Conservation (phyloP, 1,140 invertebrate genomes). For the Thaumatotibia leucotreta region DNA sequence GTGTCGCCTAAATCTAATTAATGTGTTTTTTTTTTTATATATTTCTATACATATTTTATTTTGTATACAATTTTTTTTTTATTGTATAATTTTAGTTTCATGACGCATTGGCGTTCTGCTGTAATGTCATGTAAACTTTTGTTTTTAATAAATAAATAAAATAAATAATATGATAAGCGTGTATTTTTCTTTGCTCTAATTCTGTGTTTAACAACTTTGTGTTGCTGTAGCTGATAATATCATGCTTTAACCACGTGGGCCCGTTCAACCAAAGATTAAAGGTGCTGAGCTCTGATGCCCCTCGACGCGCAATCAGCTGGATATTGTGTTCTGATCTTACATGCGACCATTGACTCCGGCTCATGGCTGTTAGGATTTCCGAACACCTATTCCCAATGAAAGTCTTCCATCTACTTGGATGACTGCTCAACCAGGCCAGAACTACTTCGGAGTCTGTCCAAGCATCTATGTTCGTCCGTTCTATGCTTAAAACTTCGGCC, state of each 20-base stretch:
- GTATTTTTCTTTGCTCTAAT: too few relatives aligned
- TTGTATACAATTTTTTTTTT: too few relatives aligned
- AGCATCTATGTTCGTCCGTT: background rate
- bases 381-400: conserved; percentile 29
- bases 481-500: background rate
- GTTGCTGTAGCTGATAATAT: too few relatives aligned
- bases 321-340: background rate
- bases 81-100: too few relatives aligned
- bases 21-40: too few relatives aligned
- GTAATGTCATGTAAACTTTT: too few relatives aligned
- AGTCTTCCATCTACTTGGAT: conserved; percentile 18
- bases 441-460: conserved; percentile 31
- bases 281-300: conserved; percentile 19
- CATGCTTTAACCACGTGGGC: conserved; percentile 29
- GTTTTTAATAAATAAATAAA: too few relatives aligned
- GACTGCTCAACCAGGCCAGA: conserved; percentile 25
- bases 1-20: too few relatives aligned
- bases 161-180: too few relatives aligned
- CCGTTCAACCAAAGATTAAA: conserved; percentile 38
- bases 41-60: too few relatives aligned
- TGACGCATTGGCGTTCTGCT: too few relatives aligned
- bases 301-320: background rate
- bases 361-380: background rate
- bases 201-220: too few relatives aligned
- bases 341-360: conserved; percentile 1